A percentile compares a stretch with the other conserved stretches of the same genome.
Conservation (phyloP, 2,113 vertebrate species). For the Scalopus aquaticus region DNA sequence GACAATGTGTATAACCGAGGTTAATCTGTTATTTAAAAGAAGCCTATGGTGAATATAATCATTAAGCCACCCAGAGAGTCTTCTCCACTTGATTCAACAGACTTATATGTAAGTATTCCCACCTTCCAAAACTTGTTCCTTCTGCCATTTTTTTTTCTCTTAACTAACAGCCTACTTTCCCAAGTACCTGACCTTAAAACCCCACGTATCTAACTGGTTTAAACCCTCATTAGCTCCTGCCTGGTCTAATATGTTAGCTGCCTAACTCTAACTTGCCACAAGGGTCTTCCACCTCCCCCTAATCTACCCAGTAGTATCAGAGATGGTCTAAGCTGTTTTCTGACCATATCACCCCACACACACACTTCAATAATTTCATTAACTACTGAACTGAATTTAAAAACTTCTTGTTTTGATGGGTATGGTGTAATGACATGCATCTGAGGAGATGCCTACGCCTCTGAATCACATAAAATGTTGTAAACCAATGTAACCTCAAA, state of each 20-base stretch:
- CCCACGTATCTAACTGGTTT: background rate
- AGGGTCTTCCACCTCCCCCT: too few relatives aligned
- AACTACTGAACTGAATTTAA: too few relatives aligned
- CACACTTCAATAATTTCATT: too few relatives aligned
- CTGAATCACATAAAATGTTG: too few relatives aligned
- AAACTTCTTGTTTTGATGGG: too few relatives aligned
- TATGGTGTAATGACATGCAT: too few relatives aligned
- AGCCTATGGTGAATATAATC: background rate
- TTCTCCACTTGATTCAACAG: background rate
- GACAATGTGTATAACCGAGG: background rate
- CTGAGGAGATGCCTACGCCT: too few relatives aligned
- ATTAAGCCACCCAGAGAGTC: background rate
- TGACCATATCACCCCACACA: too few relatives aligned
- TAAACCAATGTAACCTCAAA: too few relatives aligned
- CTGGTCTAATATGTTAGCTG: background rate
- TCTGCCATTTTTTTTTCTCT: conserved; percentile 43
- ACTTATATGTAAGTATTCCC: background rate
- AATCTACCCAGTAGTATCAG: too few relatives aligned
- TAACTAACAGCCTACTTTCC: conserved; percentile 15
- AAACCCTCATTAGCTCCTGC: background rate
- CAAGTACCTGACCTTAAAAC: background rate
- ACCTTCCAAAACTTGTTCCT: background rate
- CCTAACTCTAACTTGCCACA: too few relatives aligned
- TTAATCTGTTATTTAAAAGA: conserved; percentile 43
- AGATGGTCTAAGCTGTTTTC: too few relatives aligned